Evolutionary conservation across 2,888 invertebrate species (phyloP), one percentile per base, ranked within the genome.

Genomic region (Willowsia nigromaculata): DNA sequence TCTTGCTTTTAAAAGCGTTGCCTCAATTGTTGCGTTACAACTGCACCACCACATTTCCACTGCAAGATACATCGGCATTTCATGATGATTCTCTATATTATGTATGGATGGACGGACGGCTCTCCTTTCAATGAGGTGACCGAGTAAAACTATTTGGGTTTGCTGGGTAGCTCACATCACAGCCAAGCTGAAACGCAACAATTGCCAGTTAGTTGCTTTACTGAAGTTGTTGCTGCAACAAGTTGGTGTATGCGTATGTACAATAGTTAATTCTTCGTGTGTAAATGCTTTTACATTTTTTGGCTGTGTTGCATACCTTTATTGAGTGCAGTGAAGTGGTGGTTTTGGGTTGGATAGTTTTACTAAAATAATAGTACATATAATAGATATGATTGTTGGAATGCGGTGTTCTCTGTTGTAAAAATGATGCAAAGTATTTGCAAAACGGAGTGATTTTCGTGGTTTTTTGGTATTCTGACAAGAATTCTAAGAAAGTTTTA

Each of bases 101-200:
- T 74, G 85, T 27, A 82, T 82, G 88, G 37, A 88, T 82, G 78
- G 78, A 83, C 85, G 84, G 80, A 88, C 71, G 80, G 68, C 68
- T 81, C 84, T 68, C 78, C 74, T 85, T 85, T 91, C 90, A 90
- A 91, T 90, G 90, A 91, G 91, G 91, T 91, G 91, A 91, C 91
- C 91, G 91, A 91, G 91, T 91, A 90, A 91, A 91, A 91, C 91
- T 91, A 91, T 91, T 91, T 90, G 88, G 90, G 90, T 90, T 90
- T 90, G 81, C 87, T 88, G 90, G 85, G 85, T 71, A 85, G 59
- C 85, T 84, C 71, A 81, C 62, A n/a, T 74, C 40, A 65, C 62
- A 68, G 43, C 18, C 59, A 62, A 62, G 80, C 62, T 27, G 78
- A 80, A 78, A 76, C 59, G 76, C 83, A 83, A 76, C 76, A 88